A percentile compares a stretch with the other conserved stretches of the same genome.
Conservation (phyloP, 2,888 invertebrate species). For the Schizotus pectinicornis region DNA sequence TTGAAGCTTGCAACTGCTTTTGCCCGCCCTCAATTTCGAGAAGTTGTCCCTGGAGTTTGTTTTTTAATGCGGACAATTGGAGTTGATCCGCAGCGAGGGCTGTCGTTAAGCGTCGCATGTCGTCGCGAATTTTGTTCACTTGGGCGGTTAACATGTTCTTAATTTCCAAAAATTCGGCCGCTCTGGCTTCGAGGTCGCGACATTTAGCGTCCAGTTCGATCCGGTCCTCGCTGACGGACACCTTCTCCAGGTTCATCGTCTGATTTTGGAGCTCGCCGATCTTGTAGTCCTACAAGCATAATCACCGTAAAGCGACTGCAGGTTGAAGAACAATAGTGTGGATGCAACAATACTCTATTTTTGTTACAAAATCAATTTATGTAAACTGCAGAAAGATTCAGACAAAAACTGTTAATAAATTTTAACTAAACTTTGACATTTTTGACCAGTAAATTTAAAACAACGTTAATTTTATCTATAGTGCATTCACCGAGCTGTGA, state of each 20-base stretch:
- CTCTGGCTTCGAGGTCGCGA: slow-evolving; percentile 48
- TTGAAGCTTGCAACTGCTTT: slow-evolving; percentile 60
- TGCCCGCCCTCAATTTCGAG: slow-evolving; percentile 66
- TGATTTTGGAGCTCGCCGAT: slow-evolving; percentile 58
- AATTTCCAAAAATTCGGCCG: slow-evolving; percentile 35
- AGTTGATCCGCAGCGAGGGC: slow-evolving; percentile 58
- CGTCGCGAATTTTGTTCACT: slow-evolving; percentile 64
- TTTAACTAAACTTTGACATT: too few relatives aligned
- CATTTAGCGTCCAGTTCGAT: slow-evolving; percentile 55
- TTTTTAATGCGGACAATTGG: slow-evolving; percentile 48
- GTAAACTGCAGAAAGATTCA: too few relatives aligned
- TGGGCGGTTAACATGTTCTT: slow-evolving; percentile 60
- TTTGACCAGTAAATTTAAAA: too few relatives aligned
- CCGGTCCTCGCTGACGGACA: background rate
- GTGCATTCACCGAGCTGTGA: too few relatives aligned
- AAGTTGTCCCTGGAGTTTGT: slow-evolving; percentile 63
- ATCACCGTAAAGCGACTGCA: too few relatives aligned
- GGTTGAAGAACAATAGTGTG: too few relatives aligned
- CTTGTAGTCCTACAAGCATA: slow-evolving; percentile 51
- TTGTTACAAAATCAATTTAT: too few relatives aligned
- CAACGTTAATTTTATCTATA: too few relatives aligned
- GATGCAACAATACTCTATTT: too few relatives aligned
- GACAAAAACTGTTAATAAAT: too few relatives aligned
- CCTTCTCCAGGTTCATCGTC: slow-evolving; percentile 45
- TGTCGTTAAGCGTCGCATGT: slow-evolving; percentile 62